These are phyloP conservation scores for Lanius ludovicianus DNA, from an alignment of 2,113 vertebrate species.

Conservation along the genomic window DNA sequence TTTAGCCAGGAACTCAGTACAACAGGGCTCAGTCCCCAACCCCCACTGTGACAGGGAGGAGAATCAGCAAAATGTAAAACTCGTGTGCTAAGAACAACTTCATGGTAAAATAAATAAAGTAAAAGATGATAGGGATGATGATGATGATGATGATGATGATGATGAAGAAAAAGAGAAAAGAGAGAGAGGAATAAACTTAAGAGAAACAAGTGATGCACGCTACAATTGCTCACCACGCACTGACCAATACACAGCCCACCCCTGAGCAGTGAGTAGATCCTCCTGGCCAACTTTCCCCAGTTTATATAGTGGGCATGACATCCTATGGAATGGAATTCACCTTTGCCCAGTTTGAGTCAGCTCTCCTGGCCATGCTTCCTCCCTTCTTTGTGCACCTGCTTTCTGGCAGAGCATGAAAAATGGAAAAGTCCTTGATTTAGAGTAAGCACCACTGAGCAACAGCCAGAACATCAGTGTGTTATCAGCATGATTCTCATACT, in stretches of 20 bases:
- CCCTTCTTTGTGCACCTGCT: neutral
- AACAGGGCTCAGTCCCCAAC: neutral
- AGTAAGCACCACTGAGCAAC: neutral
- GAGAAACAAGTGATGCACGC: neutral
- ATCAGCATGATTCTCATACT: neutral
- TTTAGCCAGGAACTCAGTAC: neutral
- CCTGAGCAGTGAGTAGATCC: neutral
- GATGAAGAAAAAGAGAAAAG: fast-evolving
- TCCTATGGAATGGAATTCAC: neutral
- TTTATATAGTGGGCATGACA: neutral
- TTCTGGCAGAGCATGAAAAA: neutral
- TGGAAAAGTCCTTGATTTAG: neutral
- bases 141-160: too few species aligned
- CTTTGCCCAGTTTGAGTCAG: neutral
- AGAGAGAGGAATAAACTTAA: neutral
- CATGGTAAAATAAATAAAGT: neutral
- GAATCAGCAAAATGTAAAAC: neutral
- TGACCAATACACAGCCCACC: too few species aligned
- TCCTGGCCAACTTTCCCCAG: neutral
- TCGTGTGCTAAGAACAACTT: neutral
- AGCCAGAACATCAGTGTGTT: neutral
- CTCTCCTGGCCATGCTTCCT: neutral
- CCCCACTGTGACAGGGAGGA: neutral
- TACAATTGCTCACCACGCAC: too few species aligned
- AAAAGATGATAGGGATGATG: neutral